A percentile compares a stretch with the other conserved stretches of the same genome.
These are phyloP conservation scores for Scytalopus superciliaris DNA, from an alignment of 2,113 vertebrate species.

Conservation along the genomic window DNA sequence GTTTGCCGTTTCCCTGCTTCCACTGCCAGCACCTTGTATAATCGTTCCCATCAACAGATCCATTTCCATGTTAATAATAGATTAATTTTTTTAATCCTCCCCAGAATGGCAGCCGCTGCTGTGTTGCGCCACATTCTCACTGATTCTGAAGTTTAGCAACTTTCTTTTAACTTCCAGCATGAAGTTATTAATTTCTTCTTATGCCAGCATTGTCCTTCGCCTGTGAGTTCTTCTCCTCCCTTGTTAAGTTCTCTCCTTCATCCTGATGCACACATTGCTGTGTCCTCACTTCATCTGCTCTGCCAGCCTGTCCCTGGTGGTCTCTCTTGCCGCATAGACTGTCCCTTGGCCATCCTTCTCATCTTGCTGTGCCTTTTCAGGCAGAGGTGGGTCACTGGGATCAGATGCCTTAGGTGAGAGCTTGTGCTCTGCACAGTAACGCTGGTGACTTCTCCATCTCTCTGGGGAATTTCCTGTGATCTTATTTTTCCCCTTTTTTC, in stretches of 20 bases:
- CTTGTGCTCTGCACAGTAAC: background rate
- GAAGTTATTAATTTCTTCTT: background rate
- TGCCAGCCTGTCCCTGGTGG: background rate
- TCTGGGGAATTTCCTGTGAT: background rate
- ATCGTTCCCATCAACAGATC: background rate
- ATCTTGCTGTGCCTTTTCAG: background rate
- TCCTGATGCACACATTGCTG: background rate
- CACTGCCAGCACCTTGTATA: background rate
- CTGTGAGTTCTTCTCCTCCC: fast-evolving
- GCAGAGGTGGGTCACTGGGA: background rate
- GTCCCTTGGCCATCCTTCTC: background rate
- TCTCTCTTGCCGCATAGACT: background rate
- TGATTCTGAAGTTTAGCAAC: background rate
- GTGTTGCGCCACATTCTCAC: background rate
- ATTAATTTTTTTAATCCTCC: background rate
- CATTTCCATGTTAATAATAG: background rate
- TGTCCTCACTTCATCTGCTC: background rate
- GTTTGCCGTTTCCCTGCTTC: background rate
- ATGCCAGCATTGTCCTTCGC: background rate
- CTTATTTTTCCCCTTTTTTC: background rate
- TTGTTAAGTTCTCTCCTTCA: background rate
- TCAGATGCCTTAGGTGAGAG: background rate
- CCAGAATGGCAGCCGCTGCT: background rate
- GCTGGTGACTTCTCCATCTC: background rate
- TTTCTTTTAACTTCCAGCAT: background rate